These are phyloP conservation scores for Habrosyne pyritoides DNA, from an alignment of 2,888 invertebrate genomes.

Conservation along the genomic window DNA sequence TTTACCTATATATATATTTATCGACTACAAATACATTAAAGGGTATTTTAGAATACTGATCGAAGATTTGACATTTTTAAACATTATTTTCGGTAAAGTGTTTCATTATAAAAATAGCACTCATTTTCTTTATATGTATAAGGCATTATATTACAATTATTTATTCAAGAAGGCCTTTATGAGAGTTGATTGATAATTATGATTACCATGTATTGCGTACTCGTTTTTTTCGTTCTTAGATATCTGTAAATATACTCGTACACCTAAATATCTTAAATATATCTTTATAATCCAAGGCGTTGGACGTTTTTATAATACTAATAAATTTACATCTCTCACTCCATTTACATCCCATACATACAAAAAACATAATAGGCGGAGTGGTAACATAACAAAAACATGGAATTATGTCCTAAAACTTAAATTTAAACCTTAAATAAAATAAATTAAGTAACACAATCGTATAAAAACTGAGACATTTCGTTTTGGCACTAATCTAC, in stretches of 20 bases:
- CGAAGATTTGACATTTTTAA: neutral
- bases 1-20: neutral
- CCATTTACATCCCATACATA: slow-evolving; percentile 23
- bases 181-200: neutral
- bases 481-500: slow-evolving; percentile 79
- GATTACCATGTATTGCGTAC: neutral
- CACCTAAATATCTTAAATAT: slow-evolving; percentile 27
- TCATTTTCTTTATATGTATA: neutral
- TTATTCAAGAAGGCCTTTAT: neutral
- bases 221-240: too few relatives aligned
- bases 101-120: neutral
- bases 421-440: slow-evolving; percentile 34
- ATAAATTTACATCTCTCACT: slow-evolving; percentile 27
- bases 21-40: neutral
- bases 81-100: neutral
- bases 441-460: slow-evolving; percentile 79
- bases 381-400: slow-evolving; percentile 48
- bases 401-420: slow-evolving; percentile 54
- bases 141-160: neutral
- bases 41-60: neutral
- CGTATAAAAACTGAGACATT: slow-evolving; percentile 41
- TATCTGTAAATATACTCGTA: slow-evolving; percentile 37
- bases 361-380: slow-evolving; percentile 62
- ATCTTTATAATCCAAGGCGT: slow-evolving; percentile 36
- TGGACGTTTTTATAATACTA: slow-evolving; percentile 29